phyloP scores from a whole-genome alignment of 2,888 invertebrate genomes.

The Drosophila rellima region DNA sequence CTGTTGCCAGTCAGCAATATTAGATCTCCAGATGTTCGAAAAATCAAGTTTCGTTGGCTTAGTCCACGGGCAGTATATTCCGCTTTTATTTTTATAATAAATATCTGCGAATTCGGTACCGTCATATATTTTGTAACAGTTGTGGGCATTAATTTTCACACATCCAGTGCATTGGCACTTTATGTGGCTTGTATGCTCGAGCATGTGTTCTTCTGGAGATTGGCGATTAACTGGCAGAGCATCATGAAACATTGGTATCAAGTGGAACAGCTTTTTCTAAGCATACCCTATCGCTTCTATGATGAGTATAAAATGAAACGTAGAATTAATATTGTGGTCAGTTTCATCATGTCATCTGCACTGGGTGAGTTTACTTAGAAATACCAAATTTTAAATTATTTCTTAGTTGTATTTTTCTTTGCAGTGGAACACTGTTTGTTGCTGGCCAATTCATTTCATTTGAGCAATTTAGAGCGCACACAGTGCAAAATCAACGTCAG shows the following conservation, averaged over 20 bases:
- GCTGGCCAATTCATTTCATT: slow-evolving; percentile 71
- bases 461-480: slow-evolving; percentile 72
- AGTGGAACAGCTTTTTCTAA: slow-evolving; percentile 83
- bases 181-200: slow-evolving; percentile 80
- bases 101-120: slow-evolving; percentile 76
- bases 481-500: slow-evolving; percentile 80
- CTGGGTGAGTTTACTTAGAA: slow-evolving; percentile 61
- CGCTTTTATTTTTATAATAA: slow-evolving; percentile 59
- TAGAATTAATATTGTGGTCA: slow-evolving; percentile 72
- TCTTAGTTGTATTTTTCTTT: not conserved
- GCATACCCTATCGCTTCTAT: slow-evolving; percentile 81
- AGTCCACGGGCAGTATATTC: slow-evolving; percentile 77
- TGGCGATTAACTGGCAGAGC: slow-evolving; percentile 83
- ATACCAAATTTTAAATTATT: not conserved
- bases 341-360: slow-evolving; percentile 72
- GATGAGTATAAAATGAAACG: slow-evolving; percentile 77
- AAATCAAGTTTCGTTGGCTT: slow-evolving; percentile 77
- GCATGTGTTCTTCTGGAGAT: slow-evolving; percentile 82
- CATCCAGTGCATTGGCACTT: slow-evolving; percentile 76
- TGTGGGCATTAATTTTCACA: slow-evolving; percentile 76
- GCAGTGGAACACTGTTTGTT: slow-evolving; percentile 81
- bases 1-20: slow-evolving; percentile 82
- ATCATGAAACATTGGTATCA: slow-evolving; percentile 81
- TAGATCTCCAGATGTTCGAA: slow-evolving; percentile 54
- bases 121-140: slow-evolving; percentile 65